phyloP scores from a whole-genome alignment of 2,113 vertebrate species.

The Craseonycteris thonglongyai region DNA sequence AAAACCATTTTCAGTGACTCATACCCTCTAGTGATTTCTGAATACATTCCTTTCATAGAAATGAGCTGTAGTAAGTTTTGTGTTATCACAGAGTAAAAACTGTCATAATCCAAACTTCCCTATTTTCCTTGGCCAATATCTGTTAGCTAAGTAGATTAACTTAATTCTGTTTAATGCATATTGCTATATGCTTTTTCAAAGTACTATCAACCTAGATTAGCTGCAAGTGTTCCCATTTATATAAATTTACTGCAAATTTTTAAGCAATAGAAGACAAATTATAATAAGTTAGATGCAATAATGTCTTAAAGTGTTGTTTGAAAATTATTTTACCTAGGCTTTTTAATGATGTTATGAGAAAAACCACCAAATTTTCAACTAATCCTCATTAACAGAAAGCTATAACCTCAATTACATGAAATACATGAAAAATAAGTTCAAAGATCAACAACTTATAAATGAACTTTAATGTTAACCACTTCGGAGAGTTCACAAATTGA shows the following conservation, averaged over 20 bases:
- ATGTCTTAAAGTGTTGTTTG: neutral
- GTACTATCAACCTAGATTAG: neutral
- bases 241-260: neutral
- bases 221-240: neutral
- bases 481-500: neutral
- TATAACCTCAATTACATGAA: neutral
- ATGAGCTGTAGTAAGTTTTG: neutral
- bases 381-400: neutral
- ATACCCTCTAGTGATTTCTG: neutral
- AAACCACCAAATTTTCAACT: conserved; percentile 5
- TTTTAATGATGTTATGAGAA: neutral
- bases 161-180: neutral
- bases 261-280: neutral
- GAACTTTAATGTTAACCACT: neutral
- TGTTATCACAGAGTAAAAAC: neutral
- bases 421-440: neutral
- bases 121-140: neutral
- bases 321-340: neutral
- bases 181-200: neutral
- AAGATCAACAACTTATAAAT: neutral
- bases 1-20: neutral
- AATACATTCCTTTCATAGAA: neutral
- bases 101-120: neutral
- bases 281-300: neutral
- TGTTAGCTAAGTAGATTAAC: neutral